These are phyloP conservation scores for Meda fulgida DNA, from an alignment of 2,797 vertebrate species.

Conservation along the genomic window DNA sequence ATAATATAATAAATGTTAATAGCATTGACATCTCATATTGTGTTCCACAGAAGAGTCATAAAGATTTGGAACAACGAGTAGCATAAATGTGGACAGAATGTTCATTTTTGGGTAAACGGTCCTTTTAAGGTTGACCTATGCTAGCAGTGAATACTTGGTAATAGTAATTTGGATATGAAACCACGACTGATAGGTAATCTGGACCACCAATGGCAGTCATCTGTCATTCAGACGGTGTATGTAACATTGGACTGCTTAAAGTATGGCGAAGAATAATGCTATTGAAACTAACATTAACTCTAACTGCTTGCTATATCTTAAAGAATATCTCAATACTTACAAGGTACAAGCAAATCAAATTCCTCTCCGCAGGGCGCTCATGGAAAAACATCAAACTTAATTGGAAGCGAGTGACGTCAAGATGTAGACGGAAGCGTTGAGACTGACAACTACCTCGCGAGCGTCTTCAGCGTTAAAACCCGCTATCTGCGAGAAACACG, in stretches of 20 bases:
- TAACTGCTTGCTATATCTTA: background rate
- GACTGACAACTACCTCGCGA: constrained; percentile 43
- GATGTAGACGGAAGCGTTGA: constrained; percentile 65
- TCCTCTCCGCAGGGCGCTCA: constrained; percentile 64
- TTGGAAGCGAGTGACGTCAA: constrained; percentile 66
- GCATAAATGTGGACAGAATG: background rate
- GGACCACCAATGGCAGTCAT: background rate
- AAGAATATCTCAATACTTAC: constrained; percentile 66
- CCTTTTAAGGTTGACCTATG: background rate
- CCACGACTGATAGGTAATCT: background rate
- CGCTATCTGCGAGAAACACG: background rate
- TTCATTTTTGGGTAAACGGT: background rate
- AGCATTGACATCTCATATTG: background rate
- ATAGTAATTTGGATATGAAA: background rate
- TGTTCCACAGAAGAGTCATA: background rate
- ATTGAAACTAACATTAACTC: background rate
- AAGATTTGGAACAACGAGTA: background rate
- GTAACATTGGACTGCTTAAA: background rate
- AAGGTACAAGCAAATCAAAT: constrained; percentile 74
- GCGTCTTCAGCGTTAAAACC: constrained; percentile 3
- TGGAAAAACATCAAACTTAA: constrained; percentile 72
- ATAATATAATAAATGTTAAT: no score
- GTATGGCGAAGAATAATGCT: background rate
- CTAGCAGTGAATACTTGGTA: background rate
- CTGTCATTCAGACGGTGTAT: background rate